Conservation (phyloP, 2,797 vertebrate genomes). For the Lagothrix lagotricha region DNA sequence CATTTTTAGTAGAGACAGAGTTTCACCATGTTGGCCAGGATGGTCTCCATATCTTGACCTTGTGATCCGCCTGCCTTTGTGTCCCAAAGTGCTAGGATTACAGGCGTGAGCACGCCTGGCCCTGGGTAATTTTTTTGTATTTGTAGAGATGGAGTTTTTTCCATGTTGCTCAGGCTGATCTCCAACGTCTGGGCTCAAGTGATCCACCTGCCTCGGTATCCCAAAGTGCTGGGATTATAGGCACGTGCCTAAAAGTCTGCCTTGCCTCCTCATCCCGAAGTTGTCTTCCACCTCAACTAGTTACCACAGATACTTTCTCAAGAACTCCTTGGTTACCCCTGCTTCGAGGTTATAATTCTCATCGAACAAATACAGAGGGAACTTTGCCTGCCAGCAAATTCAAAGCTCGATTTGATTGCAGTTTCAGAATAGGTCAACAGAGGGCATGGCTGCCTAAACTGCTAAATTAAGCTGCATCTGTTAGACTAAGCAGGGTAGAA, state of each 20-base stretch:
- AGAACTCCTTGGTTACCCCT: background rate
- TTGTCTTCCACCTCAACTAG: background rate
- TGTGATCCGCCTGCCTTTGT: too few relatives aligned
- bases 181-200: too few relatives aligned
- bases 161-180: too few relatives aligned
- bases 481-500: background rate
- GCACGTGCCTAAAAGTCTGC: background rate
- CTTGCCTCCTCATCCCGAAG: background rate
- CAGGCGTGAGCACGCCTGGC: too few relatives aligned
- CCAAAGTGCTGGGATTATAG: too few relatives aligned
- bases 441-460: slow-evolving; percentile 14
- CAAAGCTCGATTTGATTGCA: background rate
- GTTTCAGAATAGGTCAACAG: slow-evolving; percentile 52
- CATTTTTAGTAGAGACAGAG: too few relatives aligned
- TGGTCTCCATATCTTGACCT: too few relatives aligned
- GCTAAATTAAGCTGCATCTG: background rate
- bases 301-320: background rate
- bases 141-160: too few relatives aligned
- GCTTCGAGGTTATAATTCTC: background rate
- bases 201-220: too few relatives aligned
- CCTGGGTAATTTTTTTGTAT: too few relatives aligned
- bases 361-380: background rate
- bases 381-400: background rate
- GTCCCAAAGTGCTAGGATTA: too few relatives aligned
- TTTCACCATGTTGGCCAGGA: too few relatives aligned